Percentiles rank a stretch among this genome's conserved stretches.
phyloP scores from a whole-genome alignment of 1,140 invertebrate genomes.

The Bombus breviceps region DNA sequence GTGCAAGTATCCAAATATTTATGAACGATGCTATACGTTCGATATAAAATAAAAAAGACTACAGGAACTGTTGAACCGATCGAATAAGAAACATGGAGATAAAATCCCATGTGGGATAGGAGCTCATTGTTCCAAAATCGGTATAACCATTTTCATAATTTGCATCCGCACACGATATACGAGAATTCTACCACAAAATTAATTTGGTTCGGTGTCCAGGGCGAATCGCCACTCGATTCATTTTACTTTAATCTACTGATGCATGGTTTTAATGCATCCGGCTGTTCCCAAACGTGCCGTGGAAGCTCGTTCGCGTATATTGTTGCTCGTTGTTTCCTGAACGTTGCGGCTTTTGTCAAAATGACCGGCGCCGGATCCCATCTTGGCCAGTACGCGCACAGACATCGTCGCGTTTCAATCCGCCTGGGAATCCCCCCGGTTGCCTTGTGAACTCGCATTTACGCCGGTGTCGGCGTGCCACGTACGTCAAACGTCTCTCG shows the following conservation, averaged over 20 bases:
- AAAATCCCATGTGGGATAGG: too few relatives aligned
- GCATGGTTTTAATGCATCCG: constrained; percentile 30
- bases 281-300: constrained; percentile 28
- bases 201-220: not conserved
- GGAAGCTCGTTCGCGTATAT: constrained; percentile 27
- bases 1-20: too few relatives aligned
- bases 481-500: constrained; percentile 69
- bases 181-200: not conserved
- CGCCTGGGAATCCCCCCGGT: constrained; percentile 41
- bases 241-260: constrained; percentile 47
- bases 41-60: too few relatives aligned
- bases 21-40: too few relatives aligned
- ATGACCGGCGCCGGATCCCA: constrained; percentile 55
- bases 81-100: not conserved
- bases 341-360: constrained; percentile 59
- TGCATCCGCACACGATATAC: too few relatives aligned
- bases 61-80: not conserved
- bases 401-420: constrained; percentile 35
- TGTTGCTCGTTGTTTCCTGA: constrained; percentile 41
- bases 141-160: not conserved
- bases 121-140: too few relatives aligned
- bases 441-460: constrained; percentile 60
- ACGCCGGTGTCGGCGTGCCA: constrained; percentile 44
- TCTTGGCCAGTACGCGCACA: constrained; percentile 43
- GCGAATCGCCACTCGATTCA: not conserved